These are phyloP conservation scores for Halcyon badia DNA, from an alignment of 2,797 vertebrate species.

Conservation along the genomic window DNA sequence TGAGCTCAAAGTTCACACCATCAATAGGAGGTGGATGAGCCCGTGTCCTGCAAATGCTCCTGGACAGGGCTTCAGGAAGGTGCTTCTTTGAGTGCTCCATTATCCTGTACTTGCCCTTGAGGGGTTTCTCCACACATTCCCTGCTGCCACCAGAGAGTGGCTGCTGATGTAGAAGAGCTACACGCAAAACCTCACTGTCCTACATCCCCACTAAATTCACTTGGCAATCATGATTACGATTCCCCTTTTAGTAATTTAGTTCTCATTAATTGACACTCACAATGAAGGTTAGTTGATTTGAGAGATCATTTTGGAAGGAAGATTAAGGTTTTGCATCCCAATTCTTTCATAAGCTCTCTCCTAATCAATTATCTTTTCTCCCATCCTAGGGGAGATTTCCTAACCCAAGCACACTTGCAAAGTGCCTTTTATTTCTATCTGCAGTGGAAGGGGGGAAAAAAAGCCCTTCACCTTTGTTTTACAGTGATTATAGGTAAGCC, in stretches of 20 bases:
- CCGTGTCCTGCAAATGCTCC: not conserved
- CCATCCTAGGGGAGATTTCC: not conserved
- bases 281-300: constrained; percentile 32
- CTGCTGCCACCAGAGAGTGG: rapidly evolving
- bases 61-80: not conserved
- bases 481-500: not conserved
- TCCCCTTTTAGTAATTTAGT: constrained; percentile 44
- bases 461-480: not conserved
- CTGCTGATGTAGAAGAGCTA: not conserved
- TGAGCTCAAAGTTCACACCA: not conserved
- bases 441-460: not conserved
- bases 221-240: not conserved
- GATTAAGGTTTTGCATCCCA: not conserved
- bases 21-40: not conserved
- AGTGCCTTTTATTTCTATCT: not conserved
- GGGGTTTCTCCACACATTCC: not conserved
- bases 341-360: constrained; percentile 4
- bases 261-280: not conserved
- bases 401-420: not conserved
- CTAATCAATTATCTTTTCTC: constrained; percentile 12
- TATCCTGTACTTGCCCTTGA: not conserved
- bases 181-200: not conserved
- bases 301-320: not conserved
- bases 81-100: not conserved
- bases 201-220: not conserved